Percentiles rank a stretch among this genome's conserved stretches.
phyloP scores from a whole-genome alignment of 1,140 invertebrate genomes.

The Nebria ingens region DNA sequence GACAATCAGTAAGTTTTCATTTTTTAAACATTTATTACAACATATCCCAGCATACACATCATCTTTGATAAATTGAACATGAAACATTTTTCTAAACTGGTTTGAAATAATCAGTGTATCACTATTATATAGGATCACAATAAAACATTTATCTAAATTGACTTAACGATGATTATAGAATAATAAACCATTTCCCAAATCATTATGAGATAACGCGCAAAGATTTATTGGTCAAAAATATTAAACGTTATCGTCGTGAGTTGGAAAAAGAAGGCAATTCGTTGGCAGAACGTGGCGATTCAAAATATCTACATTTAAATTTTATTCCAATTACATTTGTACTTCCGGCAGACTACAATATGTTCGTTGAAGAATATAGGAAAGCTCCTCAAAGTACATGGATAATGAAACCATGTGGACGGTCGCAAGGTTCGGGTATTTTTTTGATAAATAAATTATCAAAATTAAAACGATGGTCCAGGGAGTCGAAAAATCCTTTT shows the following conservation, averaged over 20 bases:
- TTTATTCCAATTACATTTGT: slow-evolving; percentile 91
- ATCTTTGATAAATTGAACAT: slow-evolving; percentile 11
- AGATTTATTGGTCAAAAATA: slow-evolving; percentile 91
- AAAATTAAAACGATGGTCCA: slow-evolving; percentile 79
- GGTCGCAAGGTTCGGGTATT: slow-evolving; percentile 80
- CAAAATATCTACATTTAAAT: slow-evolving; percentile 72
- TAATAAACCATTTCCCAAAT: slow-evolving; percentile 88
- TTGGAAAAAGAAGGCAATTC: slow-evolving; percentile 81
- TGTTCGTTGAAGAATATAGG: slow-evolving; percentile 90
- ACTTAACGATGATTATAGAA: slow-evolving; percentile 32
- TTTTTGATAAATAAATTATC: slow-evolving; percentile 83
- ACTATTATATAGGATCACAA: background rate
- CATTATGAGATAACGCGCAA: slow-evolving; percentile 92
- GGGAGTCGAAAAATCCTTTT: slow-evolving; percentile 68
- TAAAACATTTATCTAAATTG: slow-evolving; percentile 8
- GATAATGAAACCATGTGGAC: slow-evolving; percentile 96
- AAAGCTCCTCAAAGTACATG: slow-evolving; percentile 87
- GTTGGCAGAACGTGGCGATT: slow-evolving; percentile 63
- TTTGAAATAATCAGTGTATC: background rate
- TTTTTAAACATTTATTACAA: slow-evolving; percentile 7
- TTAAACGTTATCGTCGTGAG: slow-evolving; percentile 86
- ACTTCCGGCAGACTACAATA: slow-evolving; percentile 86
- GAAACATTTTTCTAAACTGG: no score
- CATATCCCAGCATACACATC: background rate
- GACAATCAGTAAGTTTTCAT: slow-evolving; percentile 74